phyloP scores from a whole-genome alignment of 2,113 vertebrate genomes.

The Zapus hudsonius region DNA sequence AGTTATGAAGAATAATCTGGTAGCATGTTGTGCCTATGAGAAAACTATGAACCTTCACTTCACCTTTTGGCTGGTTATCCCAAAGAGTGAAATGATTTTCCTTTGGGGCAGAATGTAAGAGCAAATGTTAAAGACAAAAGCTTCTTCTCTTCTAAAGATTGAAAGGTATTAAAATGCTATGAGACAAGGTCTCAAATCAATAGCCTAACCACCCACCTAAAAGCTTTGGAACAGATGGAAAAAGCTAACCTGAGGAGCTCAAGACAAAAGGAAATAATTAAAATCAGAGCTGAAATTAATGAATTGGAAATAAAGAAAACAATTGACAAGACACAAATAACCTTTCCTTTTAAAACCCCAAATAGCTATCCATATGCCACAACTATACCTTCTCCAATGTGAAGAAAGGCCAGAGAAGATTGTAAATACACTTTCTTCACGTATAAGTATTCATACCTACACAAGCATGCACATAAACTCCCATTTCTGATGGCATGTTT shows the following conservation, averaged over 20 bases:
- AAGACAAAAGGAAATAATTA: no score
- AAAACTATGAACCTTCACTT: neutral
- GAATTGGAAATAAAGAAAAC: no score
- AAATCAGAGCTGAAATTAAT: no score
- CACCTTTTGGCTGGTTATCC: neutral
- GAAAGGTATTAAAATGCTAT: neutral
- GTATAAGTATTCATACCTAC: neutral
- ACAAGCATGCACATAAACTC: neutral
- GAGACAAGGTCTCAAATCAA: no score
- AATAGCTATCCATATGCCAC: neutral
- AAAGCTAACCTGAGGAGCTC: no score
- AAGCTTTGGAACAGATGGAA: no score
- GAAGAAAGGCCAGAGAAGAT: neutral
- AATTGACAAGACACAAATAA: neutral
- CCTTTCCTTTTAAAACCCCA: neutral
- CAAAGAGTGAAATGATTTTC: neutral
- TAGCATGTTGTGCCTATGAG: neutral
- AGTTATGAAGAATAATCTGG: neutral
- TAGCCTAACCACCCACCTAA: no score
- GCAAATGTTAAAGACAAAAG: conserved; percentile 1
- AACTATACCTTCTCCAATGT: neutral
- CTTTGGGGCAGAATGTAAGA: neutral
- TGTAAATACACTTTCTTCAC: neutral
- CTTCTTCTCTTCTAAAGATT: neutral
- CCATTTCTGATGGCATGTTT: neutral